Percentiles rank a stretch among this genome's conserved stretches.
Conservation (phyloP, 2,797 vertebrate genomes). For the Steatocranus sp. region DNA sequence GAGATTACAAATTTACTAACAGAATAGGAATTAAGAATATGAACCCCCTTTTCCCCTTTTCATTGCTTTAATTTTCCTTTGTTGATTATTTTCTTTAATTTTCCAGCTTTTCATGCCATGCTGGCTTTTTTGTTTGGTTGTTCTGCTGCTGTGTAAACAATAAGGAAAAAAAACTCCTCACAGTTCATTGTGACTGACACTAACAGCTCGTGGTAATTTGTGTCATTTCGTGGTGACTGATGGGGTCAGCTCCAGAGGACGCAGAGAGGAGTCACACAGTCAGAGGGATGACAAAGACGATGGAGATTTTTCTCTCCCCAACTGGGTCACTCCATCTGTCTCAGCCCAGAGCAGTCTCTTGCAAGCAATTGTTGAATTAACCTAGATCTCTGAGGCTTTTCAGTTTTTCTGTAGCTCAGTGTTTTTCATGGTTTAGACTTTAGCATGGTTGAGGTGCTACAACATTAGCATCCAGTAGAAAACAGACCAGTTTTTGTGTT, state of each 20-base stretch:
- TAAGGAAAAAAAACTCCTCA: neutral
- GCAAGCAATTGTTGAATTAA: conserved; percentile 8
- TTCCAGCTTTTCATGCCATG: neutral
- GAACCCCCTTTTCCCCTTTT: neutral
- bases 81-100: neutral
- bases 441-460: neutral
- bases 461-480: conserved; percentile 1
- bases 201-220: conserved; percentile 48
- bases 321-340: conserved; percentile 8
- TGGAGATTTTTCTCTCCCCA: neutral
- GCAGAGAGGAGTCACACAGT: conserved; percentile 21
- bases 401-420: neutral
- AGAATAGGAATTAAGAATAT: neutral
- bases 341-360: neutral
- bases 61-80: neutral
- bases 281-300: conserved; percentile 34
- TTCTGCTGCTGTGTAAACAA: conserved; percentile 3
- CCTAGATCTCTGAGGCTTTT: neutral
- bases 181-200: conserved; percentile 4
- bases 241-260: conserved; percentile 20
- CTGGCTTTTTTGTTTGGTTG: neutral
- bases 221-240: neutral
- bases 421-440: neutral
- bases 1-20: neutral
- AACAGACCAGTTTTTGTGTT: conserved; percentile 3